Base-by-base conservation (phyloP, 2,797 vertebrate genomes). In the Hirundo rustica region DNA sequence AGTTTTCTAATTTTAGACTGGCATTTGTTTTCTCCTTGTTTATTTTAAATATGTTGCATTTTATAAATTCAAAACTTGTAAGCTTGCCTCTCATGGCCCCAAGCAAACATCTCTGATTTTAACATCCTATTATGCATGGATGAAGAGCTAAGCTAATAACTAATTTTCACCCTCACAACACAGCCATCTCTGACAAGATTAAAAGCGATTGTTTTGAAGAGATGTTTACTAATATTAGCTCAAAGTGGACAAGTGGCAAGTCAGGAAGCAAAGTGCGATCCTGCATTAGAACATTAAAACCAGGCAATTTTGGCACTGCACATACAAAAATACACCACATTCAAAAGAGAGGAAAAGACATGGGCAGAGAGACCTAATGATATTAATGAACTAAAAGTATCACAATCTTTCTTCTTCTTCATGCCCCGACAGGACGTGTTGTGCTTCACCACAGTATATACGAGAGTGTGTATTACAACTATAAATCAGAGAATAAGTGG, bases 61-160 rank as follows among this genome's bases (percentile, higher is more conserved):
- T 95, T 88, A 93, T 91, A 94, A 81, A 95, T 88, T 77, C 87
- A 81, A 55, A 76, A 84, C 61, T 81, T 91, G 82, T 83, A 93
- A 78, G 57, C 76, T 79, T 89, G 70, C 60, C 83, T 91, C 85
- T 66, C 83, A 84, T 91, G 71, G 85, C 76, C 81, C 29, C 91
- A 96, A 93, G 85, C 90, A 96, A 79, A 70, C 26, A 89, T 67
- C 61, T 94, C 93, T 96, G 81, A 92, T 79, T 96, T 94, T 94
- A 96, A 90, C 92, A 91, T 96, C 82, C 77, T 74, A 85, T 96
- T 95, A 97, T 91, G 89, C 66, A 85, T 91, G 86, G 73, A 95
- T 96, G 87, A 95, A 95, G 94, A 96, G 36, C 66, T 92, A 91
- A 96, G 68, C 85, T 96, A 97, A 94, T 93, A 95, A 96, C 86